phyloP scores from a whole-genome alignment of 2,888 invertebrate genomes.

The Agriopis leucophaearia region DNA sequence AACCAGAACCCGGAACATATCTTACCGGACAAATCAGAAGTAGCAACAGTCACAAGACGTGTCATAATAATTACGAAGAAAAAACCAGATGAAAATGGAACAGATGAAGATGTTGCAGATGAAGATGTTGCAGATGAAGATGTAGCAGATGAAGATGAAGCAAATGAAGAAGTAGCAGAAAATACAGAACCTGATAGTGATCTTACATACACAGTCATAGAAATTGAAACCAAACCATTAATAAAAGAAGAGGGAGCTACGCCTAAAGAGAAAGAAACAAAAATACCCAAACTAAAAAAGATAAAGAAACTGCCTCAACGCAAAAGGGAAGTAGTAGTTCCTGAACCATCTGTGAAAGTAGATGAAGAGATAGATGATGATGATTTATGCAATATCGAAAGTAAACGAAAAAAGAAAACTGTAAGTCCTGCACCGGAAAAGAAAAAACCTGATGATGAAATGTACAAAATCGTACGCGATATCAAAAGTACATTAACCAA shows the following conservation, averaged over 20 bases:
- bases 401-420: neutral
- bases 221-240: neutral
- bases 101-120: no score
- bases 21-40: neutral
- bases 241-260: no score
- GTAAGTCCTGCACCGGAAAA: neutral
- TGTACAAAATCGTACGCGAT: slow-evolving; percentile 6
- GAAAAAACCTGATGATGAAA: neutral
- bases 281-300: neutral
- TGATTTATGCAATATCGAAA: neutral
- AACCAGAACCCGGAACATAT: neutral
- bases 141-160: no score
- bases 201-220: neutral
- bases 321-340: neutral
- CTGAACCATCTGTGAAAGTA: neutral
- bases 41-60: neutral
- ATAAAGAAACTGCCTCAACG: neutral
- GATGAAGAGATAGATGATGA: slow-evolving; percentile 7
- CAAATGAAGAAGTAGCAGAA: no score
- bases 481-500: slow-evolving; percentile 4
- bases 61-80: neutral
- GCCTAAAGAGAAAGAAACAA: neutral
- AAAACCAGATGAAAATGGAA: neutral
- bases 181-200: neutral
- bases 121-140: no score